These are phyloP conservation scores for Lasius fuliginosus DNA, from an alignment of 2,888 invertebrate species.

Conservation along the genomic window DNA sequence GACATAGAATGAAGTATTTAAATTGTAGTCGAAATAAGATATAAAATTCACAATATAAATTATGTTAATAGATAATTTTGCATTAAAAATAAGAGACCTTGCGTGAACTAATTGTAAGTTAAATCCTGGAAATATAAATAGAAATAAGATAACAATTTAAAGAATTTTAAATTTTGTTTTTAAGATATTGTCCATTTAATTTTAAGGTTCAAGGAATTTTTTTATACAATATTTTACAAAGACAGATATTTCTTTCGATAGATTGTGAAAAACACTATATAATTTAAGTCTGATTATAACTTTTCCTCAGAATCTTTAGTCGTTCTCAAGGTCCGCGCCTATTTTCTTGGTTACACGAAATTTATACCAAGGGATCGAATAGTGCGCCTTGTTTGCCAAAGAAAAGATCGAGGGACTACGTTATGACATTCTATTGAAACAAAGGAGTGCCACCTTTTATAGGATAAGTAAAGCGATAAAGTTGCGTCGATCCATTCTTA, in stretches of 20 bases:
- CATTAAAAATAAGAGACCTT: neutral
- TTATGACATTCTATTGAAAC: constrained; percentile 73
- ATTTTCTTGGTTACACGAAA: constrained; percentile 14
- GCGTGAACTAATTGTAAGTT: neutral
- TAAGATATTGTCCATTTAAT: neutral
- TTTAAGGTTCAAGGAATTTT: neutral
- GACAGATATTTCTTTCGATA: neutral
- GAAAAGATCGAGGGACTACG: constrained; percentile 69
- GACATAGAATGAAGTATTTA: neutral
- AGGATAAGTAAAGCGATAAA: constrained; percentile 36
- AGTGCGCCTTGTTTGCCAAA: constrained; percentile 68
- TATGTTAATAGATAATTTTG: constrained; percentile 1
- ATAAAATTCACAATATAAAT: constrained; percentile 2
- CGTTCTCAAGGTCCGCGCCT: neutral
- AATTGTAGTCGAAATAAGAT: neutral
- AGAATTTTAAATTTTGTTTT: neutral
- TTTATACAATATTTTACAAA: neutral
- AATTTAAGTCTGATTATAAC: constrained; percentile 19
- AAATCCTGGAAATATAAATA: neutral
- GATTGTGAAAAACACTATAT: neutral
- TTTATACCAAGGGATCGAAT: constrained; percentile 48
- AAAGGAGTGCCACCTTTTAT: constrained; percentile 76
- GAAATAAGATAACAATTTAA: neutral
- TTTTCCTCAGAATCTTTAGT: neutral
- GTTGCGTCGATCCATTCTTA: constrained; percentile 46